Base-by-base conservation (phyloP, 1,140 invertebrate genomes). In the Papilio machaon region DNA sequence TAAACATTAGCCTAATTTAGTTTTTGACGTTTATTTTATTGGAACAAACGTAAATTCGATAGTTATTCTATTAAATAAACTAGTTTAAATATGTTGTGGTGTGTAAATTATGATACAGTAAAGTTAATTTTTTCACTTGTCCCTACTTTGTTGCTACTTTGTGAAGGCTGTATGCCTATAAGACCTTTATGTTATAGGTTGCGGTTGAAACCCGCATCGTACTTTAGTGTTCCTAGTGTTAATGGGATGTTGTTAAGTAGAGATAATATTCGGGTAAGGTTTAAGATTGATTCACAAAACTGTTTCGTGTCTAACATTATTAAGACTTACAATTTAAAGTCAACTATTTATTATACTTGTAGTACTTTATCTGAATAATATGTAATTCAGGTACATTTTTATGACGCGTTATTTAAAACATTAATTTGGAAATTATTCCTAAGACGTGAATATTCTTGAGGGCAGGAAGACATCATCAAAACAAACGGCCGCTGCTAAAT, bases 401-500 rank as follows among this genome's bases (percentile, higher is more conserved):
- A 23, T 54, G 8, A 10, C 15, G 17, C 30, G 23, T 1, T 30
- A 58, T 54, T 58, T 35, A 35, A 54, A 58, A 77, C 38, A 23
- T 38, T 30, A 17, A 30, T 6, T 54, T n/a, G 15, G 52, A 1
- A 35, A 38, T 77, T 30, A 77, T 77, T 77, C 11, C 30, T 43
- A 77, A 11, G 2, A n/a, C 30, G 30, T 77, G 10, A 77, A 77
- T n/a, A 77, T n/a, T 8, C 7, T 58, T 23, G n/a, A 47, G 5
- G 52, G 8, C 19, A 35, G 52, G 30, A 17, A 10, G 10, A 11
- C 13, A 52, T 23, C 5, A 52, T 17, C 6, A 43, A 77, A 23
- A 58, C 75, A 77, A 58, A 77, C 49, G 52, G 47, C 52, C 15
- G 75, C 75, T 54, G 23, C 52, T 52, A 23, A 76, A 76, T 76